These are phyloP conservation scores for Rhopalosiphum padi DNA, from an alignment of 1,140 invertebrate genomes.

Conservation along the genomic window DNA sequence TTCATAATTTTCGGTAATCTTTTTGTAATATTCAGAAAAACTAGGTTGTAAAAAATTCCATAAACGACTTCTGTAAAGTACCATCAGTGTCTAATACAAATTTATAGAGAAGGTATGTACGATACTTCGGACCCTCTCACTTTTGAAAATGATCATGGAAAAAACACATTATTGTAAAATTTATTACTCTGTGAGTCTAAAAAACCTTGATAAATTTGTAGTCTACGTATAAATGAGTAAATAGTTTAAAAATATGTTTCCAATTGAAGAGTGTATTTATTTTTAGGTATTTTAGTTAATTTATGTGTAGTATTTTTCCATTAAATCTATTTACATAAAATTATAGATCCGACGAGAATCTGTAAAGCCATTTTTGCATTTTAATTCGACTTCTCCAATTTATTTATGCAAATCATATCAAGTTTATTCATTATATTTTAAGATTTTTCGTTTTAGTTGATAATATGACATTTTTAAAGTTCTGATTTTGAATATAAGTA, in stretches of 20 bases:
- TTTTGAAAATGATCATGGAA: background rate
- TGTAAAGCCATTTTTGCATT: conserved; percentile 20
- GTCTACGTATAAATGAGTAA: background rate
- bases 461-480: background rate
- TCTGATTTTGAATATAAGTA: background rate
- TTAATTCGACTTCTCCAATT: conserved; percentile 39
- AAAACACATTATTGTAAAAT: background rate
- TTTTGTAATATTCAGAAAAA: background rate
- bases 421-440: conserved; percentile 6
- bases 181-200: background rate
- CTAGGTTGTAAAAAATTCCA: background rate
- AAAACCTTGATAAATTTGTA: background rate
- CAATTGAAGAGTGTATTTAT: background rate
- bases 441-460: background rate
- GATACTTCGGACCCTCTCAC: background rate
- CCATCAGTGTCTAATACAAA: background rate
- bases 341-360: background rate
- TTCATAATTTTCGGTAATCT: background rate
- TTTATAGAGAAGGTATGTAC: background rate
- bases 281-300: background rate
- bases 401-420: conserved; percentile 24
- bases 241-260: background rate
- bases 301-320: background rate
- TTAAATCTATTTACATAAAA: conserved; percentile 29
- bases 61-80: background rate